These are phyloP conservation scores for Anser brachyrhynchus DNA, from an alignment of 2,113 vertebrate species.

Conservation along the genomic window DNA sequence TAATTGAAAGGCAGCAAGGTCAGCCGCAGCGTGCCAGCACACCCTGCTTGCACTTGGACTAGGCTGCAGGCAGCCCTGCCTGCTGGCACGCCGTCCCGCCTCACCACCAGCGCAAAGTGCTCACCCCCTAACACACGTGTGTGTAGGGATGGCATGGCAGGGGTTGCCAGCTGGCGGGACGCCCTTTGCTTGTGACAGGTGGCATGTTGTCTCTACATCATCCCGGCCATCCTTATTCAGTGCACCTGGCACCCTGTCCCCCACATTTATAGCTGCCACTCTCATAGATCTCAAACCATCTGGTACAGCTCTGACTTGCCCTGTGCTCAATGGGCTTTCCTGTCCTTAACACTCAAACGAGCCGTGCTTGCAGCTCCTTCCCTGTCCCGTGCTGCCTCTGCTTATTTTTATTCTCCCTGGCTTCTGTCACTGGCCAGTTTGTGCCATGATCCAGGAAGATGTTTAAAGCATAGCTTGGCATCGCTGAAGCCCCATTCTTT, in stretches of 20 bases:
- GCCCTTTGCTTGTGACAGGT: slow-evolving; percentile 15
- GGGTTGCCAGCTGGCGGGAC: slow-evolving; percentile 34
- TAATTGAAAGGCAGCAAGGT: neutral
- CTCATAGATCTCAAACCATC: neutral
- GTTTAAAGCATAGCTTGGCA: neutral
- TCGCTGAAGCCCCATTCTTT: neutral
- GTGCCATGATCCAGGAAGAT: neutral
- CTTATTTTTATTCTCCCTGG: neutral
- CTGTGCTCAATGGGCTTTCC: neutral
- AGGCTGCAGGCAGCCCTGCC: neutral
- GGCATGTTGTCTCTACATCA: neutral
- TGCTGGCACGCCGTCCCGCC: neutral
- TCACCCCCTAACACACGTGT: neutral
- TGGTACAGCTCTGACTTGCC: neutral
- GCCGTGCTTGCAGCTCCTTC: neutral
- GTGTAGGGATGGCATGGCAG: neutral
- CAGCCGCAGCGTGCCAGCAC: neutral
- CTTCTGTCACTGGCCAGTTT: neutral
- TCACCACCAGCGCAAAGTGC: neutral
- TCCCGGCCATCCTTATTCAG: neutral
- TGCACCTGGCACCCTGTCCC: neutral
- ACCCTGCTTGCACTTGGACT: neutral
- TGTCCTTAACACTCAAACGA: neutral
- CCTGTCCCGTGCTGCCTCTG: neutral
- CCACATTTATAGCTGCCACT: neutral